Conservation (phyloP, 2,113 vertebrate genomes). For the Sapayoa aenigma region DNA sequence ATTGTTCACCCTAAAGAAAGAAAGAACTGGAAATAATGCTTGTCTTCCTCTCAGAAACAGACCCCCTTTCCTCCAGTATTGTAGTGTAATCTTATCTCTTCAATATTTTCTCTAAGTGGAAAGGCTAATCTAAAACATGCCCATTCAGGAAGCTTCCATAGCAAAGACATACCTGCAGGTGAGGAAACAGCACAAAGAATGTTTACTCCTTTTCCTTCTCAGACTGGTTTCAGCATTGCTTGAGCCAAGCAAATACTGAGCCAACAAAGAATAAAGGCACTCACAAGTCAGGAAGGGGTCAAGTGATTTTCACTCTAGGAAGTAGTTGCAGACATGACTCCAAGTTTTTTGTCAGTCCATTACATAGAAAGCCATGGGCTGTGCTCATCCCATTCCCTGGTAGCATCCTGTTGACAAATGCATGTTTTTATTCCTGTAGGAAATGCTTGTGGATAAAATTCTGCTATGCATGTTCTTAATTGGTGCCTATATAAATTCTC, state of each 20-base stretch:
- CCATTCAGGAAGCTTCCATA: not conserved
- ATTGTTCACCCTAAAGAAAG: conserved; percentile 37
- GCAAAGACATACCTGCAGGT: not conserved
- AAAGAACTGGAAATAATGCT: not conserved
- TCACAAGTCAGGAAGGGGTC: not conserved
- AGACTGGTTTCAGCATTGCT: not conserved
- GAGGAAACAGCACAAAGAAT: not conserved
- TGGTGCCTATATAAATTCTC: not conserved
- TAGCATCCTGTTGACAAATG: not conserved
- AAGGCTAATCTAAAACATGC: not conserved
- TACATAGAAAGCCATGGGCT: not conserved
- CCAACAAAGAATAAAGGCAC: not conserved
- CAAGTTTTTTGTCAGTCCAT: not conserved
- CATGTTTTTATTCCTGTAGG: not conserved
- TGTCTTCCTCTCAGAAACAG: not conserved
- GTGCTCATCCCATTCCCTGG: not conserved
- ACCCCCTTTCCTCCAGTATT: not conserved
- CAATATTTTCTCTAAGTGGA: not conserved
- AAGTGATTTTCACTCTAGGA: not conserved
- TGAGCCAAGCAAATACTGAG: not conserved
- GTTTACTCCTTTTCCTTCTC: not conserved
- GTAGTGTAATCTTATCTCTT: not conserved
- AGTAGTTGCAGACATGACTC: not conserved
- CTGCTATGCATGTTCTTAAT: not conserved
- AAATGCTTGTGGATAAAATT: not conserved